A percentile compares a stretch with the other conserved stretches of the same genome.
Conservation (phyloP, 1,140 invertebrate species). For the Phymastichus coffea region DNA sequence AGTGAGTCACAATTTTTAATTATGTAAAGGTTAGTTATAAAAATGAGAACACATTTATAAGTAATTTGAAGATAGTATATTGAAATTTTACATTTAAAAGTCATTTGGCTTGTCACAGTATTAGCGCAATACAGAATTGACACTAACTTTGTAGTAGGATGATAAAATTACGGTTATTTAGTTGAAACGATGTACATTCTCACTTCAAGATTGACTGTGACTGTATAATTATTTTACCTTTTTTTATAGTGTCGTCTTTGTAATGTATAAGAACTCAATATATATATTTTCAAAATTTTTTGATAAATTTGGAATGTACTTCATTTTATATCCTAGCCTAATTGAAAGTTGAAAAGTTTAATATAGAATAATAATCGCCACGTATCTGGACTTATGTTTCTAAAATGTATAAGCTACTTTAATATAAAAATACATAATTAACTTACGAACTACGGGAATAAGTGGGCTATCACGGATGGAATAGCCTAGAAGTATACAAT, state of each 20-base stretch:
- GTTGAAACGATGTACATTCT: slow-evolving; percentile 39
- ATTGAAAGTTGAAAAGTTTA: slow-evolving; percentile 37
- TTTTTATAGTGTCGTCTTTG: slow-evolving; percentile 47
- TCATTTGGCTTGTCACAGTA: slow-evolving; percentile 57
- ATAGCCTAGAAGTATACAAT: slow-evolving; percentile 54
- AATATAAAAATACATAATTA: slow-evolving; percentile 61
- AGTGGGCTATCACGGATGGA: slow-evolving; percentile 48
- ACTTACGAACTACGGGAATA: slow-evolving; percentile 55
- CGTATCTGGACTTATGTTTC: slow-evolving; percentile 20
- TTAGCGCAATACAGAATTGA: slow-evolving; percentile 55
- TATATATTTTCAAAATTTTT: slow-evolving; percentile 48
- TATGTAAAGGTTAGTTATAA: slow-evolving; percentile 33
- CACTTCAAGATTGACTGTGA: slow-evolving; percentile 42
- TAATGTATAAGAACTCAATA: slow-evolving; percentile 50
- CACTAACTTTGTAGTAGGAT: slow-evolving; percentile 51
- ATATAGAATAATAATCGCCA: slow-evolving; percentile 23
- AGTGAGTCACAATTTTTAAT: slow-evolving; percentile 12
- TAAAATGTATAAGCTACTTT: slow-evolving; percentile 53
- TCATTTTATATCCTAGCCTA: slow-evolving; percentile 48
- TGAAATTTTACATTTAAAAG: slow-evolving; percentile 58
- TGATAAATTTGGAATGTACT: slow-evolving; percentile 51
- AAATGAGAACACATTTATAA: slow-evolving; percentile 31
- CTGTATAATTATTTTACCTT: slow-evolving; percentile 30
- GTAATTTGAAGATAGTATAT: slow-evolving; percentile 50
- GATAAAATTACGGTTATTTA: slow-evolving; percentile 47